Evolutionary conservation across 2,113 vertebrate genomes (phyloP), one percentile per base, ranked within the genome.

Genomic region (Hippocampus abdominalis): DNA sequence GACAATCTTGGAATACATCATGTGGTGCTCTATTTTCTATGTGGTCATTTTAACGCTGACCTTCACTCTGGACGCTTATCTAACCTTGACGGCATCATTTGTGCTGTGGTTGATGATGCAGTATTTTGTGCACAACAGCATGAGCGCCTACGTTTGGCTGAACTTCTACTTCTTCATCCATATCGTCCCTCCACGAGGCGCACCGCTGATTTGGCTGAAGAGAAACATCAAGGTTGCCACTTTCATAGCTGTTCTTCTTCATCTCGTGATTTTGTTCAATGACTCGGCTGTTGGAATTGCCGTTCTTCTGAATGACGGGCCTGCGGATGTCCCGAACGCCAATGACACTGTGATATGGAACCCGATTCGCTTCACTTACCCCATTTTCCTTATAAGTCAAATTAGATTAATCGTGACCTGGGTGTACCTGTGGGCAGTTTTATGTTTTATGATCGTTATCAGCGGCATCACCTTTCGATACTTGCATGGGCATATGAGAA

Each of bases 91-190:
- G 15, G 0, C 7, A 20, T 2, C 16, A 0, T 0, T 8, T 1
- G 9, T 51, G 8, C 9, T 1, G 0, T 67, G 20, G 53, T 0
- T 12, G 0, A 11, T 64, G 3, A 2, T 77, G 9, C 0, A 25
- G 1, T 76, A 7, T 54, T 44, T 8, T 23, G 23, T 78, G 27
- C 36, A 66, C 15, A 68, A 20, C 4, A 81, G 74, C 72, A 71
- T 81, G 67, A 72, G 54, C 0, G 44, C 60, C 6, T 77, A 63
- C 1, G 73, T 70, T 53, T 88, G 81, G 75, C 75, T 88, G 23
- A 83, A 70, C 67, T 73, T 89, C 23, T 85, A 71, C 64, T 86
- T 76, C 61, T 85, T 66, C 67, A 59, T 64, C 46, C 72, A 84
- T 25, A 84, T 87, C 25, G 85, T 84, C 21, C 81, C 81, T 25